Percentiles rank a stretch among this genome's conserved stretches.
phyloP scores from a whole-genome alignment of 2,888 invertebrate species.

The Aricia artaxerxes region DNA sequence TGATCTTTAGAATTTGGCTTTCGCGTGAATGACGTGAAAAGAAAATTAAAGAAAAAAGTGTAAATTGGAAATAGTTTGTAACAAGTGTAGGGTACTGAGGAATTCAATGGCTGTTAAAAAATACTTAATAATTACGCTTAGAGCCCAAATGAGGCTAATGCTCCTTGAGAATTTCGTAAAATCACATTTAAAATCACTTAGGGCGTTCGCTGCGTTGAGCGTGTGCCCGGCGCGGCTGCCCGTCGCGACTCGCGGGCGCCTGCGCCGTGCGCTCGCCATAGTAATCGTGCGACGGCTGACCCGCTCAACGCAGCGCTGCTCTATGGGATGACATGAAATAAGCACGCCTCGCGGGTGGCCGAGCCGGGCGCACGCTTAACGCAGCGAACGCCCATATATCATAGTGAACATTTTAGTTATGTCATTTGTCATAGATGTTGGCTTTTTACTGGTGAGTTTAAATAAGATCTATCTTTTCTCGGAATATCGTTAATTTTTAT shows the following conservation, averaged over 20 bases:
- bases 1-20: conserved; percentile 22
- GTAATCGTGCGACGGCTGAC: too few species aligned
- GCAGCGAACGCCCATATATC: neutral
- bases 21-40: neutral
- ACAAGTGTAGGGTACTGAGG: neutral
- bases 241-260: too few species aligned
- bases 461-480: neutral
- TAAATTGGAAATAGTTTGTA: conserved; percentile 3
- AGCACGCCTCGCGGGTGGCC: too few species aligned
- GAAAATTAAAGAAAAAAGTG: neutral
- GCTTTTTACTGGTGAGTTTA: neutral
- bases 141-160: neutral
- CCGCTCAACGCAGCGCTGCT: too few species aligned
- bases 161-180: neutral
- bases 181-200: neutral
- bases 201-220: too few species aligned
- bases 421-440: neutral
- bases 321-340: too few species aligned
- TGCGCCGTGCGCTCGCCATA: too few species aligned
- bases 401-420: neutral
- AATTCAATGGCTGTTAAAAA: neutral
- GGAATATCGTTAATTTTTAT: neutral
- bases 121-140: neutral
- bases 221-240: too few species aligned
- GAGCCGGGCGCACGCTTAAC: too few species aligned